Percentiles rank a stretch among this genome's conserved stretches.
Evolutionary conservation across 2,113 vertebrate genomes (phyloP).

Genomic region (Microtus oregoni): DNA sequence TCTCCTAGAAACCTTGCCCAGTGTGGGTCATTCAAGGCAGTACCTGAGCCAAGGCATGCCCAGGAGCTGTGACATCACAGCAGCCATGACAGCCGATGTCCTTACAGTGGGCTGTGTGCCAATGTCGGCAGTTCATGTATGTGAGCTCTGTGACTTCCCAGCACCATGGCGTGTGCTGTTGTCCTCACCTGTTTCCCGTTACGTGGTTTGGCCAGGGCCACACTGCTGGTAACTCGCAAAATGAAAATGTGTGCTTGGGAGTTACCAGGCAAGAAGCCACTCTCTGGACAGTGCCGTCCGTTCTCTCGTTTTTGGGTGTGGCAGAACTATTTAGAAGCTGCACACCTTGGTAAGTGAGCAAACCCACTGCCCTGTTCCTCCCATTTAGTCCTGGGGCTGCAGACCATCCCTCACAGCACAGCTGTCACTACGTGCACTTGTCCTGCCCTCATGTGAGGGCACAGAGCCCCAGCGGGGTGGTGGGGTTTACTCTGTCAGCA

Average conservation of each 20-base stretch:
- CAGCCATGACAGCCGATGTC: background rate
- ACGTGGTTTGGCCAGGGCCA: background rate
- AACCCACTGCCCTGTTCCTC: background rate
- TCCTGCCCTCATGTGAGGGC: background rate
- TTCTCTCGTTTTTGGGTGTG: background rate
- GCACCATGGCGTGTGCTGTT: background rate
- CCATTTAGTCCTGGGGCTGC: background rate
- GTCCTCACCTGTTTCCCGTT: background rate
- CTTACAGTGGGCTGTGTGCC: fast-evolving
- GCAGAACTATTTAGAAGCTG: too few species aligned
- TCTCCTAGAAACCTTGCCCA: background rate
- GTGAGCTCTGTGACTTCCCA: background rate
- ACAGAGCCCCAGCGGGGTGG: too few species aligned
- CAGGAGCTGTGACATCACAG: background rate
- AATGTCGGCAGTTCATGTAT: fast-evolving
- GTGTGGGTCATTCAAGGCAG: background rate
- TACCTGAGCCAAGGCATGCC: background rate
- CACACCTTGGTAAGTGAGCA: background rate
- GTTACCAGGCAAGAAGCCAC: background rate
- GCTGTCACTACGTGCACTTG: background rate
- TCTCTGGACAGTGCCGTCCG: fast-evolving
- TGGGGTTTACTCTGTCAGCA: fast-evolving
- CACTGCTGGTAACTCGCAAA: background rate
- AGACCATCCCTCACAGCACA: background rate
- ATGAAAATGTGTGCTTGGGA: too few species aligned